These are phyloP conservation scores for Peromyscus polionotus DNA, from an alignment of 2,113 vertebrate species.

Conservation along the genomic window DNA sequence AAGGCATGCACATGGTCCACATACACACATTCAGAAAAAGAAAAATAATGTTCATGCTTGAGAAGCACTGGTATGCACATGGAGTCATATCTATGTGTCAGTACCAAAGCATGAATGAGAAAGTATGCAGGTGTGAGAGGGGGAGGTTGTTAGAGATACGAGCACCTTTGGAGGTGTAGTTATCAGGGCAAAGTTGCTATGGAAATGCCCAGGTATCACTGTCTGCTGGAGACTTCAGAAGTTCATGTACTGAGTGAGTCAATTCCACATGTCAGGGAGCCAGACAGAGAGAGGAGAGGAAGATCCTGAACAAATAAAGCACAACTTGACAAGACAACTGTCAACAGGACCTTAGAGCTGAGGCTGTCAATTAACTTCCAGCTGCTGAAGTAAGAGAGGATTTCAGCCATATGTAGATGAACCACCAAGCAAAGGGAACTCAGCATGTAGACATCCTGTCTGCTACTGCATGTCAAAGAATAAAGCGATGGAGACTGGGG, in stretches of 20 bases:
- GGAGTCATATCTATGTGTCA: background rate
- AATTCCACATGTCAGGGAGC: background rate
- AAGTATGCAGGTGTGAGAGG: background rate
- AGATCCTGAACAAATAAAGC: background rate
- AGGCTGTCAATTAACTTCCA: too few species aligned
- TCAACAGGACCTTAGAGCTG: background rate
- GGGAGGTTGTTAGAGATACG: background rate
- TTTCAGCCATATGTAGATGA: background rate
- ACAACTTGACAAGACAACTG: background rate
- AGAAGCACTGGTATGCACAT: conserved; percentile 26
- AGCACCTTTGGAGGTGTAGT: background rate
- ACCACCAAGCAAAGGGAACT: background rate
- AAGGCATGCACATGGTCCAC: background rate
- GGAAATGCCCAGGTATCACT: background rate
- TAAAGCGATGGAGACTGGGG: background rate
- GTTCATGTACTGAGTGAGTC: background rate
- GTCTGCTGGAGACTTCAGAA: background rate
- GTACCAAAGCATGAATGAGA: background rate
- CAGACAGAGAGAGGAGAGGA: background rate
- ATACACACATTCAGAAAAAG: background rate
- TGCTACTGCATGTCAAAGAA: background rate
- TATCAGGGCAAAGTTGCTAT: background rate
- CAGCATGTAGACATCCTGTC: background rate
- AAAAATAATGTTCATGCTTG: conserved; percentile 25
- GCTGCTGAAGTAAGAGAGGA: background rate